phyloP scores from a whole-genome alignment of 2,113 vertebrate genomes.

The Noturus placidus region DNA sequence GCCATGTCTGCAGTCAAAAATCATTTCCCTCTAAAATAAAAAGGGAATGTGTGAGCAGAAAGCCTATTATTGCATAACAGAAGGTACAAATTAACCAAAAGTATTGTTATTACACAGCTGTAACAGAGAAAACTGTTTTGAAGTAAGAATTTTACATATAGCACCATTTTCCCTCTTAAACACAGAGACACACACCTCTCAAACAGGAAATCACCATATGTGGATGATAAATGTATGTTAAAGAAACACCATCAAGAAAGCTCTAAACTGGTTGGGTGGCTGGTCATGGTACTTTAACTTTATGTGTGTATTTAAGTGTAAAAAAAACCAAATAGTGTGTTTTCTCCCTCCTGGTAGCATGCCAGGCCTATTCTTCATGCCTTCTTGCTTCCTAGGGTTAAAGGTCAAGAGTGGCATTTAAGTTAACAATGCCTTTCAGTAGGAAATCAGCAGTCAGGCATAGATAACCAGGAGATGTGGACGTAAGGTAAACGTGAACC shows the following conservation, averaged over 20 bases:
- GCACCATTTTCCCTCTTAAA: neutral
- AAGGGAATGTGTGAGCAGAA: neutral
- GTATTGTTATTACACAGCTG: conserved; percentile 8
- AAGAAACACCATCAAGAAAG: neutral
- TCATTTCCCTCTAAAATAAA: neutral
- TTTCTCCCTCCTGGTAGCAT: neutral
- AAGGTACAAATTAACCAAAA: conserved; percentile 9
- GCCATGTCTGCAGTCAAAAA: conserved; percentile 12
- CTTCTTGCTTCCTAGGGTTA: neutral
- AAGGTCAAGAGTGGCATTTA: neutral
- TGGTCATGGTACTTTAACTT: neutral
- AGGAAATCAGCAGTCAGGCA: neutral
- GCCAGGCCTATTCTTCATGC: neutral
- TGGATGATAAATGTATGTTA: neutral
- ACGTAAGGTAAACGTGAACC: neutral
- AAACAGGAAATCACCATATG: neutral
- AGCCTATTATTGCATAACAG: neutral
- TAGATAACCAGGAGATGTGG: neutral
- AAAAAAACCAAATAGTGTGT: neutral
- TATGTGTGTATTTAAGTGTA: neutral
- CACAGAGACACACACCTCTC: neutral
- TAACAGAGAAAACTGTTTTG: neutral
- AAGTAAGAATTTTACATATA: neutral
- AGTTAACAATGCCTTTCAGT: neutral
- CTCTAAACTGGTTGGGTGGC: neutral